Evolutionary conservation across 2,797 vertebrate genomes (phyloP).

Genomic region (Crax fasciolata): DNA sequence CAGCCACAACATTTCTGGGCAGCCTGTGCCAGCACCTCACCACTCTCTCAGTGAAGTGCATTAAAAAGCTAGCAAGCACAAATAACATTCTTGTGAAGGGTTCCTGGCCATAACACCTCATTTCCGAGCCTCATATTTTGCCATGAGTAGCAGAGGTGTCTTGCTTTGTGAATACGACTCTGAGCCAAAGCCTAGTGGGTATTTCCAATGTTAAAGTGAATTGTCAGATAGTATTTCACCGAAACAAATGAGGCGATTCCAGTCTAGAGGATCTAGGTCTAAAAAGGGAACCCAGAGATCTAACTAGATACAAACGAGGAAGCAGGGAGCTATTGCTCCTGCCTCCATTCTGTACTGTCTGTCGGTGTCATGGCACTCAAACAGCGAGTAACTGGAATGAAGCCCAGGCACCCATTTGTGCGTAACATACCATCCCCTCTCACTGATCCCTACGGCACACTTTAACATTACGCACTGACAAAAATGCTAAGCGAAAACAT

Average conservation of each 20-base stretch:
- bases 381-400: slow-evolving; percentile 37
- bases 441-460: background rate
- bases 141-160: background rate
- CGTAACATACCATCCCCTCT: slow-evolving; percentile 9
- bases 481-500: slow-evolving; percentile 9
- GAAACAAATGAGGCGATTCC: background rate
- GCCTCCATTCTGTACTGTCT: background rate
- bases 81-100: background rate
- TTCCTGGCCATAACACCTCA: background rate
- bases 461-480: background rate
- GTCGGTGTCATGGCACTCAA: background rate
- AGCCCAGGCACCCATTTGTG: slow-evolving; percentile 5
- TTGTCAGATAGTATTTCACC: background rate
- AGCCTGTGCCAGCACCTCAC: no score
- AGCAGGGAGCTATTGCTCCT: background rate
- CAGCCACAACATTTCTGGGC: no score
- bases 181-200: background rate
- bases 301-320: background rate
- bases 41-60: background rate
- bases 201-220: background rate
- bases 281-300: background rate
- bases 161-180: background rate
- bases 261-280: background rate
- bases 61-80: background rate
- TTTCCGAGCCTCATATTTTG: background rate